Evolutionary conservation across 2,888 invertebrate genomes (phyloP).

Genomic region (Lutraria lutraria): DNA sequence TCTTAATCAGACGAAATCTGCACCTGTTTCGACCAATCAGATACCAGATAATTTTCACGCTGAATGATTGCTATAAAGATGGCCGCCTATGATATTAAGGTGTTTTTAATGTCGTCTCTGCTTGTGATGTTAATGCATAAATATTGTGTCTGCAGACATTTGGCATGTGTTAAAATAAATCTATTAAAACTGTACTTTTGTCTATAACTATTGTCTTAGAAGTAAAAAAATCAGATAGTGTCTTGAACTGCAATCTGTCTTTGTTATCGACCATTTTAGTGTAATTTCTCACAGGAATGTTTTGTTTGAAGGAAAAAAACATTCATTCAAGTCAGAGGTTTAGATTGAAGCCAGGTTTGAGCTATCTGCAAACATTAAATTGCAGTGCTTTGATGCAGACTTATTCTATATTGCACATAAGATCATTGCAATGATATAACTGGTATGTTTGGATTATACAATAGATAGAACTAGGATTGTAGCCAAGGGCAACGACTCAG

Average conservation of each 20-base stretch:
- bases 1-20: constrained; percentile 43
- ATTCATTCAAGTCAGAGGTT: background rate
- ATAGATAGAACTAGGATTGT: background rate
- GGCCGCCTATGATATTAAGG: constrained; percentile 59
- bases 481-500: background rate
- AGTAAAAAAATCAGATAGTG: background rate
- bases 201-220: background rate
- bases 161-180: background rate
- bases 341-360: constrained; percentile 1
- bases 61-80: constrained; percentile 69
- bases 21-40: constrained; percentile 67
- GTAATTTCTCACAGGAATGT: background rate
- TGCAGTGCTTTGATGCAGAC: background rate
- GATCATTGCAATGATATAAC: background rate
- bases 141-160: background rate
- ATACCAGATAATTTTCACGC: constrained; percentile 51
- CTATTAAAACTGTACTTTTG: background rate
- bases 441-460: background rate
- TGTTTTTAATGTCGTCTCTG: constrained; percentile 31
- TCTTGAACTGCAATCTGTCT: background rate
- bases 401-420: background rate
- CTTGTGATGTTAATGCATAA: background rate
- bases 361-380: background rate
- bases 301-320: constrained; percentile 1
- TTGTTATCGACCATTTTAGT: background rate